Base-by-base conservation (phyloP, 2,888 invertebrate genomes). In the Macropis europaea region DNA sequence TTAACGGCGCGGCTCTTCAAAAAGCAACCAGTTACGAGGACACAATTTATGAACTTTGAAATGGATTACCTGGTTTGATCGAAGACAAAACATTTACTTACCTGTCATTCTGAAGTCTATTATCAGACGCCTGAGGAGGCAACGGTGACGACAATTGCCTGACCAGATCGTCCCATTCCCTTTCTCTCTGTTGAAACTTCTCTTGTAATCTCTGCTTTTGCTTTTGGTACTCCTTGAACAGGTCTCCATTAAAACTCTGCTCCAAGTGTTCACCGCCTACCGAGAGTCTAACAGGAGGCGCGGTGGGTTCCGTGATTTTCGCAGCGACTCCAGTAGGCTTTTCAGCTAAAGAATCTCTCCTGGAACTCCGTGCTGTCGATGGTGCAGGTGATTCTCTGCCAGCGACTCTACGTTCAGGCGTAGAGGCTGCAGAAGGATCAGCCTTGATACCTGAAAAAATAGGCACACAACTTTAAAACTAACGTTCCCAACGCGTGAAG, bases 211-310 rank as follows among this genome's bases (percentile, higher is more conserved):
- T 92, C 87, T 94, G 94, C 85, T 95, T 95, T 84, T 95, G 94
- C 79, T 94, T 93, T 88, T 96, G 96, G 87, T 95, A 96, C 87
- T 96, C 95, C 85, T 95, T 95, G 82, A 95, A 92, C 64, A 96
- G 90, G 85, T 96, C 96, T 48, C 95, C 93, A 85, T 91, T 91
- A 83, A 90, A 92, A 70, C 91, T 92, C 59, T 91, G 91, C 66
- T 92, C 92, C 50, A 91, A 82, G 84, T 74, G 81, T 17, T 87
- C 91, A 87, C 88, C 85, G 70, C 85, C 84, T 57, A 89, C 84
- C 60, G 82, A 76, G 34, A 86, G 83, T 66, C 79, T 81, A 50
- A 72, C 77, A 9, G 77, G 83, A 34, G 82, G 83, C 75, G 88
- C 76, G 82, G 84, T 81, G 2, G 88, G 86, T 63, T 90, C 90